Evolutionary conservation across 2,888 invertebrate species (phyloP).

Genomic region (Apotomis capreana): DNA sequence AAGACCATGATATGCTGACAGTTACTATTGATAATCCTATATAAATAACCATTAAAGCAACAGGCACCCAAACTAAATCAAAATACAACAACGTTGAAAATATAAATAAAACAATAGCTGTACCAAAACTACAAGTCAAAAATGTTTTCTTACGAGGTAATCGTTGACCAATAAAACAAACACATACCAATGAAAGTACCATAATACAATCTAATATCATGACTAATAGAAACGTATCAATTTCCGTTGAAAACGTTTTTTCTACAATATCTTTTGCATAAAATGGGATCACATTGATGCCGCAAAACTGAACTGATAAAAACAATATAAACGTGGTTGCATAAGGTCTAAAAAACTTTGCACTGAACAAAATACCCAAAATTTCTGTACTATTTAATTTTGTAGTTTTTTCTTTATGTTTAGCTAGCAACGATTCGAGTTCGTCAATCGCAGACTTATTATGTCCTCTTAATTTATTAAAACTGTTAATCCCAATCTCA

Average conservation of each 20-base stretch:
- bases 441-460: not conserved
- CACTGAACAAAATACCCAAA: not conserved
- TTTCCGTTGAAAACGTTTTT: not conserved
- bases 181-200: not conserved
- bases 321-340: not conserved
- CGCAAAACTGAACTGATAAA: not conserved
- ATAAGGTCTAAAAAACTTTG: not conserved
- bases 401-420: not conserved
- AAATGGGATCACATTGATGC: not conserved
- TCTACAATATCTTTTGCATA: not conserved
- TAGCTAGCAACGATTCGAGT: not conserved
- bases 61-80: not conserved
- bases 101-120: not conserved
- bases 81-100: not conserved
- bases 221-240: not conserved
- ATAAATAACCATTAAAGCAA: not conserved
- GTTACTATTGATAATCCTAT: not conserved
- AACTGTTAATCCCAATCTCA: not conserved
- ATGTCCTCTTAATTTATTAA: not conserved
- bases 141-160: not conserved
- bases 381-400: not conserved
- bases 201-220: not conserved
- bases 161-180: not conserved
- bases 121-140: not conserved
- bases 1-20: not conserved